These are phyloP conservation scores for Nipponacmea schrenckii DNA, from an alignment of 2,888 invertebrate species.

Conservation along the genomic window DNA sequence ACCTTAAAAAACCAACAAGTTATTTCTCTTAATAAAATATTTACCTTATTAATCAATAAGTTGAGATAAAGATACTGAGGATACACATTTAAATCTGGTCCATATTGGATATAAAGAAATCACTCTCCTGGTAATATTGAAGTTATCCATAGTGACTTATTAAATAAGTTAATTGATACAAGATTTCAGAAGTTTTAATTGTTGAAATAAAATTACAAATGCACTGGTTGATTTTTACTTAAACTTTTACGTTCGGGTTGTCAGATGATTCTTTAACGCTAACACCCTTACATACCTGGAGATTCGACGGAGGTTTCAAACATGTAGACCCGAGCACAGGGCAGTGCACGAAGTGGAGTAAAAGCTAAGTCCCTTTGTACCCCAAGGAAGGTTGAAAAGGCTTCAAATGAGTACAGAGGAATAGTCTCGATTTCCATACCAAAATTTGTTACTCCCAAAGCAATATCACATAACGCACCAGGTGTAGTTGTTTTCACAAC, in stretches of 20 bases:
- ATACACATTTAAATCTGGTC: too few relatives aligned
- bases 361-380: slow-evolving; percentile 6
- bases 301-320: slow-evolving; percentile 11
- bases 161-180: too few relatives aligned
- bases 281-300: slow-evolving; percentile 9
- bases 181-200: too few relatives aligned
- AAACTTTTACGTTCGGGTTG: background rate
- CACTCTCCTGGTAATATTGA: too few relatives aligned
- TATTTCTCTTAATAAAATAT: too few relatives aligned
- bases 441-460: slow-evolving; percentile 12
- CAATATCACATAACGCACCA: slow-evolving; percentile 9
- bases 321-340: slow-evolving; percentile 17
- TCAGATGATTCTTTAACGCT: too few relatives aligned
- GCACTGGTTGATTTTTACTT: too few relatives aligned
- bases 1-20: background rate
- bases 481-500: slow-evolving; percentile 11
- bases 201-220: too few relatives aligned
- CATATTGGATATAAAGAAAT: too few relatives aligned
- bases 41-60: too few relatives aligned
- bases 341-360: slow-evolving; percentile 11
- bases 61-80: too few relatives aligned
- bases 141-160: too few relatives aligned
- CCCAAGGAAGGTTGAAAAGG: slow-evolving; percentile 15
- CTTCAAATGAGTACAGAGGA: slow-evolving; percentile 18
- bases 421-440: slow-evolving; percentile 13